Conservation (phyloP, 2,888 invertebrate species). For the Galeruca laticollis region DNA sequence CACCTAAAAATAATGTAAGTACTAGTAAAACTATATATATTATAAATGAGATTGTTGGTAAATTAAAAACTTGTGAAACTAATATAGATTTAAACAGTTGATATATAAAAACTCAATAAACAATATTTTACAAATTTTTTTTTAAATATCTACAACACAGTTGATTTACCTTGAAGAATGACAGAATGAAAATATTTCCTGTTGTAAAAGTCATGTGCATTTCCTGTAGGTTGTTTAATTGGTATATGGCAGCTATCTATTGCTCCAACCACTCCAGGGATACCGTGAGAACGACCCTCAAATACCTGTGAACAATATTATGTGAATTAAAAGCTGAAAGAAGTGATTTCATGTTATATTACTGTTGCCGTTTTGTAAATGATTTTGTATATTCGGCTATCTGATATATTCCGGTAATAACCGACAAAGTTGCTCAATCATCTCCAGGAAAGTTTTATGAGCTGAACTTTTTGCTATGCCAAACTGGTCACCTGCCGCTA, state of each 20-base stretch:
- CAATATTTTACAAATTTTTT: too few species aligned
- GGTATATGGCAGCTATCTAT: slow-evolving; percentile 38
- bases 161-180: slow-evolving; percentile 36
- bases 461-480: slow-evolving; percentile 20
- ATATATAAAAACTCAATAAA: too few species aligned
- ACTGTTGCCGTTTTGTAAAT: slow-evolving; percentile 7
- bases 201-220: too few species aligned
- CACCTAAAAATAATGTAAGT: too few species aligned
- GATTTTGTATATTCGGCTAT: slow-evolving; percentile 8
- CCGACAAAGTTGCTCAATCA: too few species aligned
- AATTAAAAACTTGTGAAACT: too few species aligned
- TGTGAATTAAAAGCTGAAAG: background rate
- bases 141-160: too few species aligned
- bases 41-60: too few species aligned
- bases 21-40: too few species aligned
- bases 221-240: slow-evolving; percentile 32
- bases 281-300: slow-evolving; percentile 27
- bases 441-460: slow-evolving; percentile 15
- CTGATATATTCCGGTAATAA: slow-evolving; percentile 11
- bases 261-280: slow-evolving; percentile 36
- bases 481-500: slow-evolving; percentile 28
- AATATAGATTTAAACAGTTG: too few species aligned
- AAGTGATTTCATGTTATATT: background rate
- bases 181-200: slow-evolving; percentile 37
- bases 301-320: slow-evolving; percentile 18